A percentile compares a stretch with the other conserved stretches of the same genome.
Evolutionary conservation across 1,140 invertebrate genomes (phyloP).

Genomic region (Notospermus geniculatus): DNA sequence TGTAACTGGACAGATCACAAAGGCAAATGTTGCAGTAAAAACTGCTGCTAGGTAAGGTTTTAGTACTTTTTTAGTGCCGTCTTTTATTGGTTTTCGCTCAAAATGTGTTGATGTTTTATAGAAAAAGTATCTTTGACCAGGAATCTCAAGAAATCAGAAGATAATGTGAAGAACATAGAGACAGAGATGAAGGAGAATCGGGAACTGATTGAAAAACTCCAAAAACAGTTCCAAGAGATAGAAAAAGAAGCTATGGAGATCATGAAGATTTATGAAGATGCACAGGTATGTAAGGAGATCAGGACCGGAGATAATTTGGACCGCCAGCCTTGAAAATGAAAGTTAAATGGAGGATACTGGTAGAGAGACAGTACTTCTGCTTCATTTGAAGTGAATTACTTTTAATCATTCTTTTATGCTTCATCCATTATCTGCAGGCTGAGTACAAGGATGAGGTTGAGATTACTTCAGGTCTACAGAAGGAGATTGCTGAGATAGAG

Average conservation of each 20-base stretch:
- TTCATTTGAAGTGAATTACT: too few species aligned
- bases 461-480: conserved; percentile 62
- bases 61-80: too few species aligned
- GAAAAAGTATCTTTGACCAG: conserved; percentile 51
- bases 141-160: conserved; percentile 69
- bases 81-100: too few species aligned
- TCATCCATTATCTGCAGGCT: conserved; percentile 45
- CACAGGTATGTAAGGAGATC: conserved; percentile 37
- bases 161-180: conserved; percentile 59
- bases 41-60: conserved; percentile 68
- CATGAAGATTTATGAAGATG: conserved; percentile 58
- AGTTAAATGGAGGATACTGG: too few species aligned
- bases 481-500: conserved; percentile 71
- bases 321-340: too few species aligned
- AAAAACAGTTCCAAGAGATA: conserved; percentile 39
- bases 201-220: conserved; percentile 40
- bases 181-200: conserved; percentile 49
- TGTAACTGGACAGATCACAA: conserved; percentile 62
- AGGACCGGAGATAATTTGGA: too few species aligned
- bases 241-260: conserved; percentile 53
- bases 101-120: too few species aligned
- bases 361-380: too few species aligned
- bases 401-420: too few species aligned
- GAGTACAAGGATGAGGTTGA: conserved; percentile 59
- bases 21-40: conserved; percentile 78